Evolutionary conservation across 1,140 invertebrate species (phyloP), one percentile per base, ranked within the genome.

Genomic region (Odontomachus brunneus): DNA sequence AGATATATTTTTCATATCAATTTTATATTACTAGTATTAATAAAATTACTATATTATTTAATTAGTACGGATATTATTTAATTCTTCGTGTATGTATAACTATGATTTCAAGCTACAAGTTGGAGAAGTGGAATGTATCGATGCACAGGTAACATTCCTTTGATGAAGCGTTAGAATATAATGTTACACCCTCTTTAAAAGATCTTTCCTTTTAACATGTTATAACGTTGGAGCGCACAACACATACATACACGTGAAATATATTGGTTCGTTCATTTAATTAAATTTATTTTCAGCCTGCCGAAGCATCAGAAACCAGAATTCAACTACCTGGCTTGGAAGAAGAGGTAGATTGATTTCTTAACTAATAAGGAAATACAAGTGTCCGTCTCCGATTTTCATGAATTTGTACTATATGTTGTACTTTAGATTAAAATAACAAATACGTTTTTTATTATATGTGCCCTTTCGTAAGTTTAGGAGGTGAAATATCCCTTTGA

Each of bases 271-370:
- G 24, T 44, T 81, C 38, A 72, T 84, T 73, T 51, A 66, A 17
- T 17, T 49, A 38, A 71, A 74, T 76, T 76, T 75, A 57, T 90
- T 94, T 93, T 33, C 94, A 97, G 96, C 96, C 96, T 51, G 96
- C 96, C n/a, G 96, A 97, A 94, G 96, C 96, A 26, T 96, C 96
- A 0, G 96, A 97, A 85, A 97, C 96, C 19, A 96, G 96, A 92
- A 97, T 97, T 86, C 96, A 96, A 91, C 94, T 97, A 76, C 96
- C 96, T 53, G 96, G 96, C 12, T 94, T 97, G 67, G 96, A 96
- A 83, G 96, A 96, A 19, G 96, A 96, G 73, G 93, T 94, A 90
- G 89, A 82, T 90, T 74, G 19, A 67, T 26, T 89, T 75, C 7
- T 7, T 44, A 51, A 59, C 17, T 85, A 17, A 17, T 51, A 76